phyloP scores from a whole-genome alignment of 2,888 invertebrate genomes.

The Apodemia hepburni region DNA sequence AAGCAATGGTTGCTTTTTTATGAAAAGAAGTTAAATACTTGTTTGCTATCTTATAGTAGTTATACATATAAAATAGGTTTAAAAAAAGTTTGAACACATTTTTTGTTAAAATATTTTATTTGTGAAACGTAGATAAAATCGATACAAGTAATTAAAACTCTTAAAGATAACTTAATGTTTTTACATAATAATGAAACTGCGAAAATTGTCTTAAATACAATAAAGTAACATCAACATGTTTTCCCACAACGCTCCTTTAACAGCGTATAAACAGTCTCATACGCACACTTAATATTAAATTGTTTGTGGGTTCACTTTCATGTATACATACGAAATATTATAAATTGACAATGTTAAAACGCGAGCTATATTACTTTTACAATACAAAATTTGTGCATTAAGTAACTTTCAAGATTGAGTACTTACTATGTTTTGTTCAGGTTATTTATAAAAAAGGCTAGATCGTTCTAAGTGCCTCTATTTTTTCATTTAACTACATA shows the following conservation, averaged over 20 bases:
- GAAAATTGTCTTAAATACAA: constrained; percentile 67
- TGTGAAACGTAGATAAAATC: constrained; percentile 80
- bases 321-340: constrained; percentile 47
- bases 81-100: constrained; percentile 29
- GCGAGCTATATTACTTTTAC: constrained; percentile 55
- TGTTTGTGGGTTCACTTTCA: constrained; percentile 5
- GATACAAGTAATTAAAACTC: constrained; percentile 79
- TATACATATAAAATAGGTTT: too few species aligned
- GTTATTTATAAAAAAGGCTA: constrained; percentile 21
- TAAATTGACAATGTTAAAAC: constrained; percentile 72
- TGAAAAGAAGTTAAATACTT: too few species aligned
- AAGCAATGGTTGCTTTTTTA: too few species aligned
- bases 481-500: constrained; percentile 24
- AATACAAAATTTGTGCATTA: constrained; percentile 56
- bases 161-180: constrained; percentile 73
- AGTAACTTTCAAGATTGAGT: constrained; percentile 22
- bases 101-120: constrained; percentile 79
- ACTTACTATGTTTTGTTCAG: constrained; percentile 35
- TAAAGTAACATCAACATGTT: constrained; percentile 54
- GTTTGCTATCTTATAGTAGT: too few species aligned
- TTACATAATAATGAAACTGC: constrained; percentile 73
- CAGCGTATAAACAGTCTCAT: constrained; percentile 57
- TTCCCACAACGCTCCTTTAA: constrained; percentile 53
- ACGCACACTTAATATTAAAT: constrained; percentile 57
- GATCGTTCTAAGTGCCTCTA: constrained; percentile 22